These are phyloP conservation scores for Buceros bicornis DNA, from an alignment of 2,797 vertebrate species.

Conservation along the genomic window DNA sequence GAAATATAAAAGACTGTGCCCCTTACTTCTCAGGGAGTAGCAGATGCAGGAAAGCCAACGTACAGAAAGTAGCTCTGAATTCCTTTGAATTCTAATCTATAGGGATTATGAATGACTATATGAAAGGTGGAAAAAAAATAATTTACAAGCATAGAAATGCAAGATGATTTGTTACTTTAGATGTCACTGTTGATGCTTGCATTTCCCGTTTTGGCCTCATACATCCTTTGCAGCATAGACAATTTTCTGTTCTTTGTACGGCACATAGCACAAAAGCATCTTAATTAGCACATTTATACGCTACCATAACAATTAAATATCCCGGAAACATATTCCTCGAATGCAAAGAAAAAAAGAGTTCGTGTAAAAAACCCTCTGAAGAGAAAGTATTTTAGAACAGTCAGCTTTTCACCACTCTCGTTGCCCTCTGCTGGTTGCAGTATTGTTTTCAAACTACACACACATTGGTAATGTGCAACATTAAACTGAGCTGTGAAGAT, in stretches of 20 bases:
- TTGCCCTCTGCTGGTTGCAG: constrained; percentile 5
- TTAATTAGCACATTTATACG: neutral
- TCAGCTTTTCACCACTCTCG: rapidly evolving
- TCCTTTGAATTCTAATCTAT: neutral
- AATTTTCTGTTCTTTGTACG: neutral
- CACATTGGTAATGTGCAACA: neutral
- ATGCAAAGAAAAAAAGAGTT: neutral
- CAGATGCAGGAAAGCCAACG: neutral
- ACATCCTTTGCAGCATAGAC: neutral
- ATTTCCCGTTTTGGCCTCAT: neutral
- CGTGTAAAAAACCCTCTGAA: neutral
- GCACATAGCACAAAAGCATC: neutral
- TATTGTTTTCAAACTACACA: neutral
- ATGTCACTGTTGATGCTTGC: neutral
- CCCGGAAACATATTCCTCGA: neutral
- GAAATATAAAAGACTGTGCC: neutral
- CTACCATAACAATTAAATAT: neutral
- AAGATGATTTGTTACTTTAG: neutral
- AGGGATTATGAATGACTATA: too few relatives aligned
- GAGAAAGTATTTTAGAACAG: neutral
- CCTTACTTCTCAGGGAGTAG: neutral
- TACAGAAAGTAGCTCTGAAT: neutral
- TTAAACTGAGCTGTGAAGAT: neutral
- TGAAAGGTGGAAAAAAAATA: neutral
- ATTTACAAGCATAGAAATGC: neutral